Evolutionary conservation across 2,113 vertebrate genomes (phyloP), one percentile per base, ranked within the genome.

Genomic region (Hystrix brachyura): DNA sequence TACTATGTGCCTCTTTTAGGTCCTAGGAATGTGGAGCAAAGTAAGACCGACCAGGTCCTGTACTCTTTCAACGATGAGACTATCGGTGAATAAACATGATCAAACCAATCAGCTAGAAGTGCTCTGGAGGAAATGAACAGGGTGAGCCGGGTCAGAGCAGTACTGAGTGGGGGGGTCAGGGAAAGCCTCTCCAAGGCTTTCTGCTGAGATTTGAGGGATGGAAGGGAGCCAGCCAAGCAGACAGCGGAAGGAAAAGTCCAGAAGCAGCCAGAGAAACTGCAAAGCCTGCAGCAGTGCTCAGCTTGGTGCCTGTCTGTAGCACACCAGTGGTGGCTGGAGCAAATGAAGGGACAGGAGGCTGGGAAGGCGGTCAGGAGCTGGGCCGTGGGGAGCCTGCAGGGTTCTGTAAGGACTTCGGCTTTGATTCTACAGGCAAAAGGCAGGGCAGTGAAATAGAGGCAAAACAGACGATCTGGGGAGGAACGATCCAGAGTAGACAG

Each of bases 261-360:
- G 67, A 23, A 57, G 27, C 14, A 9, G 64, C 19, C 19, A 43
- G 17, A n/a, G 18, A 18, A 17, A 10, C 67, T 7, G 23, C 51
- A 48, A 71, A 65, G 62, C 32, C 14, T 5, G 10, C 15, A 38
- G 71, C 57, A 59, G n/a, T 4, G 32, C 79, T 51, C 48, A 34
- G 43, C n/a, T 4, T 25, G 62, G 62, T 5, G 13, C 32, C 43
- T 25, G 32, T 81, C 6, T 46, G 51, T 10, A 3, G 62, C 71
- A 80, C 32, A 38, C 11, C 0, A 13, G 46, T 43, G 3, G 0
- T 0, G 0, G 60, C 38, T 57, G 14, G 38, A 13, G 17, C 7
- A 12, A 27, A 38, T 6, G 9, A 34, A 0, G 9, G 38, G 64
- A 34, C 25, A 0, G 2, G 51, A 46, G 5, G 13, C 62, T 80